Evolutionary conservation across 2,797 vertebrate genomes (phyloP).

Genomic region (Rhinoraja longicauda): DNA sequence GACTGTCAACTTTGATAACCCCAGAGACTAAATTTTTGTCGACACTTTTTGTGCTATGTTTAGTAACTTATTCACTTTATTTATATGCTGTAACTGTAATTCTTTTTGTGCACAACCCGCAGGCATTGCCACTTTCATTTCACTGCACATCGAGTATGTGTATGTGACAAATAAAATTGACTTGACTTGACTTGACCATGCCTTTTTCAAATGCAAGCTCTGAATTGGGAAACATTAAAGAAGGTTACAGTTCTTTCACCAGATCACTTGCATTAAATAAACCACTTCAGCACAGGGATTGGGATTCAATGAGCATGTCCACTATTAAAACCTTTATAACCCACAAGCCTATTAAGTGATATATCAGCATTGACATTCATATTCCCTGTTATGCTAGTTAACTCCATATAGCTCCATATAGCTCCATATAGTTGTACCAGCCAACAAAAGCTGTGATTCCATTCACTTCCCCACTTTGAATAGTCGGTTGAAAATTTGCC

Average conservation of each 20-base stretch:
- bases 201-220: neutral
- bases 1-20: too few relatives aligned
- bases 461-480: neutral
- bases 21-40: too few relatives aligned
- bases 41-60: too few relatives aligned
- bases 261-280: neutral
- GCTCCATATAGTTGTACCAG: neutral
- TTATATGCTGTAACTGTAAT: too few relatives aligned
- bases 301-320: neutral
- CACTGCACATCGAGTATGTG: too few relatives aligned
- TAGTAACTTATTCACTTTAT: too few relatives aligned
- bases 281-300: neutral
- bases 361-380: neutral
- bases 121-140: too few relatives aligned
- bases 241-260: neutral
- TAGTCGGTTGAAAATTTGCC: constrained; percentile 14
- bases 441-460: neutral
- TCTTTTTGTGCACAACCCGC: too few relatives aligned
- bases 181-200: too few relatives aligned
- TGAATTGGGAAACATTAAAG: neutral
- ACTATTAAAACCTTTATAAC: neutral
- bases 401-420: neutral
- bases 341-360: neutral
- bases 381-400: neutral
- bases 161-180: too few relatives aligned